A percentile compares a stretch with the other conserved stretches of the same genome.
Evolutionary conservation across 1,140 invertebrate species (phyloP).

Genomic region (Nilaparvata lugens): DNA sequence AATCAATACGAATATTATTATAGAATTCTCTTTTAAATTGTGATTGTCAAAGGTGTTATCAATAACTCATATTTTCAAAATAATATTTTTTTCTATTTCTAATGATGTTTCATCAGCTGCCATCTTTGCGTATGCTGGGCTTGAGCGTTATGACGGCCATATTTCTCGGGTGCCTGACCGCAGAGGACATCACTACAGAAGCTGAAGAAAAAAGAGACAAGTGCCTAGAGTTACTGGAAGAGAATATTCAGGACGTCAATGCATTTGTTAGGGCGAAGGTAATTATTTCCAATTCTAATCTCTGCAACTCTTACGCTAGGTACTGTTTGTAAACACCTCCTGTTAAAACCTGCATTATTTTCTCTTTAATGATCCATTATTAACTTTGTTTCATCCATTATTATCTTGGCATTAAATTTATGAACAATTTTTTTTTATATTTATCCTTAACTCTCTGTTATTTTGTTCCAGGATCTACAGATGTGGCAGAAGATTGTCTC

Average conservation of each 20-base stretch:
- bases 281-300: not conserved
- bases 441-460: not conserved
- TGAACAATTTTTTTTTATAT: too few species aligned
- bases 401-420: too few species aligned
- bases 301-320: too few species aligned
- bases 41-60: too few species aligned
- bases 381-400: too few species aligned
- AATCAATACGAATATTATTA: too few species aligned
- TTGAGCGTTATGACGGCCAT: constrained; percentile 68
- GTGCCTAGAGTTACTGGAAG: constrained; percentile 59
- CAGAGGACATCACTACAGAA: constrained; percentile 36
- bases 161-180: constrained; percentile 46
- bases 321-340: too few species aligned
- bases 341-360: too few species aligned
- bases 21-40: too few species aligned
- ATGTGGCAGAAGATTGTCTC: constrained; percentile 15
- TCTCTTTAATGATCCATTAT: too few species aligned
- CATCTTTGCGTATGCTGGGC: constrained; percentile 33
- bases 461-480: constrained; percentile 18
- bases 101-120: not conserved
- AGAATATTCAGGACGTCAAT: constrained; percentile 71
- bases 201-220: constrained; percentile 53
- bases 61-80: too few species aligned
- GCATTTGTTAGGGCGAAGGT: constrained; percentile 73
- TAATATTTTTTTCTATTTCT: not conserved